These are phyloP conservation scores for Mobula hypostoma DNA, from an alignment of 2,113 vertebrate genomes.

Conservation along the genomic window DNA sequence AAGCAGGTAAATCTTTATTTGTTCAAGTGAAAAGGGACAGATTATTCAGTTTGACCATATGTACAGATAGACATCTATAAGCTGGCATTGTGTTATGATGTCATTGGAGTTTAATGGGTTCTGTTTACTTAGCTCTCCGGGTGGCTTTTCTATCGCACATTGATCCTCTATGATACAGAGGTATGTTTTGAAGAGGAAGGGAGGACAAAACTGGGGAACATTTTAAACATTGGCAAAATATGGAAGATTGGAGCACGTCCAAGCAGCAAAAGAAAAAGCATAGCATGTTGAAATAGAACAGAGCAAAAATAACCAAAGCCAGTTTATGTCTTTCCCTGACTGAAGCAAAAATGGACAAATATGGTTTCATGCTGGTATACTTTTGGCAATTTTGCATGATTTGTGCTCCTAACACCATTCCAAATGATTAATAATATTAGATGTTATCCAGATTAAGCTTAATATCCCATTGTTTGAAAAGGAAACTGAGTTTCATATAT, in stretches of 20 bases:
- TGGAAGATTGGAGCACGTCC: not conserved
- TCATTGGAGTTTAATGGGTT: not conserved
- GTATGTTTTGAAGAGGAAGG: not conserved
- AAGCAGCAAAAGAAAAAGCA: conserved; percentile 7
- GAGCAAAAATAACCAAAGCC: conserved; percentile 22
- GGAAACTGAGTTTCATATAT: not conserved
- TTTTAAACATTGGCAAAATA: not conserved
- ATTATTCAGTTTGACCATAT: not conserved
- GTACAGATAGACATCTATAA: not conserved
- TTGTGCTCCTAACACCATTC: not conserved
- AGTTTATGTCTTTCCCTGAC: not conserved
- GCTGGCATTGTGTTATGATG: not conserved
- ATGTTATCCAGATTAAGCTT: not conserved
- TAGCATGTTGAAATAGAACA: conserved; percentile 5
- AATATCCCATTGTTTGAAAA: not conserved
- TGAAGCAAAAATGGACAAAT: conserved; percentile 11
- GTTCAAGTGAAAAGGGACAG: not conserved
- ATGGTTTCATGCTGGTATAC: not conserved
- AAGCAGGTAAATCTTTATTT: not conserved
- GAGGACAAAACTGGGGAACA: not conserved
- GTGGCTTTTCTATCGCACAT: not conserved
- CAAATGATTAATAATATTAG: not conserved
- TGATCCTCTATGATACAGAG: not conserved
- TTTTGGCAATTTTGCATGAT: conserved; percentile 16
- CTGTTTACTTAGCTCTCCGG: not conserved